phyloP scores from a whole-genome alignment of 2,797 vertebrate species.

The Bryconaethiops microstoma region DNA sequence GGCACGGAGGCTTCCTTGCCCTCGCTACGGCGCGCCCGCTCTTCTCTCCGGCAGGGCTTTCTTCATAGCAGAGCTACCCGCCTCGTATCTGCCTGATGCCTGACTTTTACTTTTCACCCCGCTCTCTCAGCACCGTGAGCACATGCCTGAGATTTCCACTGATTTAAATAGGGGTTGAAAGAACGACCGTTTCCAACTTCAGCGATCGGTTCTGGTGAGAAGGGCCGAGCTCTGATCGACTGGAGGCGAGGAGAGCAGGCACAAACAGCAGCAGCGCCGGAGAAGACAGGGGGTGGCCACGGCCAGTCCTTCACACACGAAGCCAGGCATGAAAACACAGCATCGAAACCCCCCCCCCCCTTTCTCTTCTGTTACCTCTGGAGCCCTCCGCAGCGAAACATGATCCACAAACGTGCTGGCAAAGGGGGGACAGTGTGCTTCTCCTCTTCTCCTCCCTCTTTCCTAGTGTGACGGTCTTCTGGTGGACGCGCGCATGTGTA shows the following conservation, averaged over 20 bases:
- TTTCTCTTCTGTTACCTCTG: background rate
- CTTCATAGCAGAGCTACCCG: background rate
- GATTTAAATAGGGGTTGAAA: background rate
- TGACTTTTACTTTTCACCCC: conserved; percentile 18
- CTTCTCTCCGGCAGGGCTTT: conserved; percentile 42
- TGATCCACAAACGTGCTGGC: background rate
- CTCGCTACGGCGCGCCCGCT: conserved; percentile 33
- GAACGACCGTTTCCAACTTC: conserved; percentile 22
- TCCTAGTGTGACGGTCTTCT: conserved; percentile 41
- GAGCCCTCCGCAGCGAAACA: conserved; percentile 15
- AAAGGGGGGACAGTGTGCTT: background rate
- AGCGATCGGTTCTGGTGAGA: conserved; percentile 3
- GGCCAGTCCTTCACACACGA: conserved; percentile 40
- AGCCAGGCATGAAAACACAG: background rate
- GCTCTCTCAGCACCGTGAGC: conserved; percentile 37
- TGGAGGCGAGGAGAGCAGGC: background rate
- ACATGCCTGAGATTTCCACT: background rate
- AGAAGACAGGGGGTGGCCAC: background rate
- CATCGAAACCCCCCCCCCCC: background rate
- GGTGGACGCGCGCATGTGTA: conserved; percentile 39
- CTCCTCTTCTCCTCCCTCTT: conserved; percentile 13
- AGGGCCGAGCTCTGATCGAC: conserved; percentile 9
- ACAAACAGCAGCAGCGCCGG: background rate
- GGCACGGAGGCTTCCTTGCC: conserved; percentile 41
- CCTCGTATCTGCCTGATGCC: background rate